Conservation (phyloP, 2,797 vertebrate species). For the Manis crassicaudata region DNA sequence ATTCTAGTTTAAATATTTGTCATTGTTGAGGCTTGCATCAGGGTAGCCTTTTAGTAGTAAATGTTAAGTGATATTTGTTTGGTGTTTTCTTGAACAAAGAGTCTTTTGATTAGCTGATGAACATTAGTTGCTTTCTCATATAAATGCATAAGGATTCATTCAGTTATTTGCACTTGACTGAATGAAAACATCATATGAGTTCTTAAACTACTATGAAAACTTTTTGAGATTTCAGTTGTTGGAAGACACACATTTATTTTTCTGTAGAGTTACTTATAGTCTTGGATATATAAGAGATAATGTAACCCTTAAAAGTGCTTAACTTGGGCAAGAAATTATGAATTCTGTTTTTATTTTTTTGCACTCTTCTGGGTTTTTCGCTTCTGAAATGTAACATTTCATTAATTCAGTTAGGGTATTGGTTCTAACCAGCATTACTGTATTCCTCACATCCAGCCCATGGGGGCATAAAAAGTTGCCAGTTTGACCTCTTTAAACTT, state of each 20-base stretch:
- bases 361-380: not conserved
- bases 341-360: conserved; percentile 18
- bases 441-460: not conserved
- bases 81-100: conserved; percentile 63
- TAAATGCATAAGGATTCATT: conserved; percentile 55
- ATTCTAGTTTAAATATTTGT: conserved; percentile 55
- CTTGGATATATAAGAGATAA: conserved; percentile 42
- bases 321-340: conserved; percentile 45
- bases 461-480: not conserved
- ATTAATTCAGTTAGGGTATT: not conserved
- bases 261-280: not conserved
- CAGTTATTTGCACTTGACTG: conserved; percentile 56
- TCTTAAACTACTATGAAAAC: conserved; percentile 58
- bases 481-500: conserved; percentile 15
- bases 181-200: conserved; percentile 38
- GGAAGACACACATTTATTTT: conserved; percentile 34
- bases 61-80: conserved; percentile 65
- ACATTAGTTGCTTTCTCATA: conserved; percentile 40
- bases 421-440: not conserved
- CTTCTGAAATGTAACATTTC: not conserved
- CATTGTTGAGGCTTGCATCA: conserved; percentile 46
- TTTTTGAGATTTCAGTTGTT: conserved; percentile 50
- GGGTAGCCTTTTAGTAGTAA: conserved; percentile 48
- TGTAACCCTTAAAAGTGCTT: conserved; percentile 50
- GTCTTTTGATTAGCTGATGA: conserved; percentile 59